Conservation (phyloP, 2,797 vertebrate species). For the Rhynchonycteris naso region DNA sequence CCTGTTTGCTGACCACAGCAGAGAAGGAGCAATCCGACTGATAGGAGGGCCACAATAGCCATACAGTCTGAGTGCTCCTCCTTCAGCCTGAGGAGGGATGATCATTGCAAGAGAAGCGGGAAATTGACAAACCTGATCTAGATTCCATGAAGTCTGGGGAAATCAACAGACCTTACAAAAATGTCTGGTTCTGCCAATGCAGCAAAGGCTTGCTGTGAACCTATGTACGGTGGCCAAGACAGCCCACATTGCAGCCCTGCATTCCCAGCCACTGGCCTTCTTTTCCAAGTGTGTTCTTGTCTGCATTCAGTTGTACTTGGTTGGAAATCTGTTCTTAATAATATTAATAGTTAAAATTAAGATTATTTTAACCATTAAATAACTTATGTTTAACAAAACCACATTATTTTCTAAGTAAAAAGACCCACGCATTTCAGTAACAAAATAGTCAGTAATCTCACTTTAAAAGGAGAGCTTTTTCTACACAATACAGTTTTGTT, state of each 20-base stretch:
- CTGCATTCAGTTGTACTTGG: slow-evolving; percentile 54
- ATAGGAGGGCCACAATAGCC: not conserved
- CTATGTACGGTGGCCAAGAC: slow-evolving; percentile 9
- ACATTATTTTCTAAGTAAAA: slow-evolving; percentile 70
- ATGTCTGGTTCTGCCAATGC: slow-evolving; percentile 57
- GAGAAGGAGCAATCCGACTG: not conserved
- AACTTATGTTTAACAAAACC: slow-evolving; percentile 65
- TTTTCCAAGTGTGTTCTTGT: slow-evolving; percentile 59
- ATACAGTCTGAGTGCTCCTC: not conserved
- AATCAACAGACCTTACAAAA: slow-evolving; percentile 77
- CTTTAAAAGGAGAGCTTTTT: slow-evolving; percentile 63
- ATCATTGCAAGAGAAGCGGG: slow-evolving; percentile 35
- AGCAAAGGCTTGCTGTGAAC: slow-evolving; percentile 42
- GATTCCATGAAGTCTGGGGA: slow-evolving; percentile 72
- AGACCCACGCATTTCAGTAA: slow-evolving; percentile 56
- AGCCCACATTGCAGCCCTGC: not conserved
- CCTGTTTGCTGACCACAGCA: not conserved
- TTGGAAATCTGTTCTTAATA: slow-evolving; percentile 74
- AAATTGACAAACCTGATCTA: slow-evolving; percentile 54
- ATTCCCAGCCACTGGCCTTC: slow-evolving; percentile 41
- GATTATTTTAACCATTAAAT: slow-evolving; percentile 77
- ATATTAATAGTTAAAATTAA: slow-evolving; percentile 77
- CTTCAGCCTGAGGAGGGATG: not conserved
- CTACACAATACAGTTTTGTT: slow-evolving; percentile 59
- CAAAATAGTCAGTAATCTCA: slow-evolving; percentile 44